Evolutionary conservation across 2,113 vertebrate genomes (phyloP).

Genomic region (Sander lucioperca): DNA sequence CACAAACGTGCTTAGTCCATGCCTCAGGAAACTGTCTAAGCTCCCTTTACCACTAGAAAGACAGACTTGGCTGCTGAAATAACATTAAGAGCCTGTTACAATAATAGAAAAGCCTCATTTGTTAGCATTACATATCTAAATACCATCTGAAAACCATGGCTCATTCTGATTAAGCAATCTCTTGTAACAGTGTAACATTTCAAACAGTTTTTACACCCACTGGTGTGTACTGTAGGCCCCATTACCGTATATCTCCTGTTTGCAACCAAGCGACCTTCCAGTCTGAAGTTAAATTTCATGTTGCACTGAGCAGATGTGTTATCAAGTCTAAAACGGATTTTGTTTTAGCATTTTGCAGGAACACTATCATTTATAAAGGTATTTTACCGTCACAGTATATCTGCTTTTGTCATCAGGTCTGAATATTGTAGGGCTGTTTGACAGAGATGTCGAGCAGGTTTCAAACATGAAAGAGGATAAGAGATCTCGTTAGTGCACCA

Average conservation of each 20-base stretch:
- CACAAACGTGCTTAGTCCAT: slow-evolving; percentile 63
- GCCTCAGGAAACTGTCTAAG: slow-evolving; percentile 73
- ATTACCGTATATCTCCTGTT: not conserved
- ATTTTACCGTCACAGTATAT: slow-evolving; percentile 30
- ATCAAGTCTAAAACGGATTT: slow-evolving; percentile 16
- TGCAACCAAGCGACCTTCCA: not conserved
- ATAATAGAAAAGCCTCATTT: slow-evolving; percentile 74
- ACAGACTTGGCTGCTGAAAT: slow-evolving; percentile 69
- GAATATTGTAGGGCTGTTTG: slow-evolving; percentile 55
- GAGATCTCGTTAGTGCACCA: slow-evolving; percentile 49
- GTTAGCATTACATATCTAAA: slow-evolving; percentile 81
- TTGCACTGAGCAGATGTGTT: slow-evolving; percentile 17
- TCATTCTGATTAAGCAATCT: slow-evolving; percentile 67
- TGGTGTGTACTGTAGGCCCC: not conserved
- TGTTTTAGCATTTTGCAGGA: slow-evolving; percentile 20
- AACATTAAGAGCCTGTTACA: slow-evolving; percentile 72
- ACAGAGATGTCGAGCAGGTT: slow-evolving; percentile 67
- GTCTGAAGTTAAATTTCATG: slow-evolving; percentile 22
- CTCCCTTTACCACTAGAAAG: slow-evolving; percentile 70
- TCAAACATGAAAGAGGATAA: slow-evolving; percentile 70
- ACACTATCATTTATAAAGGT: slow-evolving; percentile 19
- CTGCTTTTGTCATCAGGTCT: slow-evolving; percentile 73
- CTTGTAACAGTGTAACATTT: slow-evolving; percentile 55
- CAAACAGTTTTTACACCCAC: slow-evolving; percentile 38
- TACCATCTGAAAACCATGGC: slow-evolving; percentile 82